Percentiles rank a stretch among this genome's conserved stretches.
phyloP scores from a whole-genome alignment of 2,113 vertebrate species.

The Chamaea fasciata region DNA sequence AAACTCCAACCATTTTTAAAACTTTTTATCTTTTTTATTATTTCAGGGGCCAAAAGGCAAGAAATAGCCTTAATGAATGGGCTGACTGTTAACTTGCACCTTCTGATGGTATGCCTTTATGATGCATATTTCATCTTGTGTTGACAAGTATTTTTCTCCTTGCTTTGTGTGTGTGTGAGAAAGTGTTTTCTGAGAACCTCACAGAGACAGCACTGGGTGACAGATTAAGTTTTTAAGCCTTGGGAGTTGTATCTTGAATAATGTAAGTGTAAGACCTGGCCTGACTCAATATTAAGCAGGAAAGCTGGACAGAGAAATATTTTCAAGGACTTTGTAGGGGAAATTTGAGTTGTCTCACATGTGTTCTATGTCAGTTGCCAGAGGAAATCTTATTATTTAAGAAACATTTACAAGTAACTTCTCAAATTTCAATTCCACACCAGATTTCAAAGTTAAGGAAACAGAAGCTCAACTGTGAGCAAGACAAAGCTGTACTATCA shows the following conservation, averaged over 20 bases:
- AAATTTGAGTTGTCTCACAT: neutral
- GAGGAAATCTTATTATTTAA: neutral
- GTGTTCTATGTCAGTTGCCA: neutral
- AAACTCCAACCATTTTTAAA: neutral
- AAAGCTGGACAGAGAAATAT: neutral
- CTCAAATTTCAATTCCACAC: neutral
- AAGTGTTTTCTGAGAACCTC: slow-evolving; percentile 25
- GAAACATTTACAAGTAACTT: neutral
- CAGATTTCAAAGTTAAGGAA: neutral
- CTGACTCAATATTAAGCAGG: neutral
- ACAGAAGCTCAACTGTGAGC: neutral
- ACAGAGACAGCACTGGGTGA: neutral
- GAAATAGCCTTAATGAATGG: slow-evolving; percentile 89
- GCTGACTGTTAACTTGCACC: slow-evolving; percentile 92
- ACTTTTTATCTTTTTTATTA: neutral
- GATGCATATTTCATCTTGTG: neutral
- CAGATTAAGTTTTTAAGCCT: neutral
- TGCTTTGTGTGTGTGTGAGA: neutral
- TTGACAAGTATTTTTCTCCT: neutral
- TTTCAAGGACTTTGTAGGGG: neutral
- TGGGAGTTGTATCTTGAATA: neutral
- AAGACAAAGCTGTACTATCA: neutral
- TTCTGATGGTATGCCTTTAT: slow-evolving; percentile 80
- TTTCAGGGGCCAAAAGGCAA: slow-evolving; percentile 74
- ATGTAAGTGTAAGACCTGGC: neutral